A percentile compares a stretch with the other conserved stretches of the same genome.
Evolutionary conservation across 2,888 invertebrate species (phyloP).

Genomic region (Scaeva pyrastri): DNA sequence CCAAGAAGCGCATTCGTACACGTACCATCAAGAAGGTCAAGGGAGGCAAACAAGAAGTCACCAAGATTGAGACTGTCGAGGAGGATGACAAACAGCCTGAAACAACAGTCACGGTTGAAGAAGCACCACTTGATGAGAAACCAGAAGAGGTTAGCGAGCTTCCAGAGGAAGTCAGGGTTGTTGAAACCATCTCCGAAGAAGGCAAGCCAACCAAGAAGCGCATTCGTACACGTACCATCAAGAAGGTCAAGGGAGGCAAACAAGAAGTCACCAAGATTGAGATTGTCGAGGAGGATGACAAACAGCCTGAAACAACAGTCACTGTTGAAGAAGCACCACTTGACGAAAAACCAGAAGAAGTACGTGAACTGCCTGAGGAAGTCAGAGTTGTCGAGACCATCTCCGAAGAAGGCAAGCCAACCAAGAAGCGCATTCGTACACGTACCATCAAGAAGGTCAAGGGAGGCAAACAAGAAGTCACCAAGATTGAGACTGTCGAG

Average conservation of each 20-base stretch:
- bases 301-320: slow-evolving; percentile 46
- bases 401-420: slow-evolving; percentile 41
- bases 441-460: slow-evolving; percentile 41
- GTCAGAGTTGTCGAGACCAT: slow-evolving; percentile 36
- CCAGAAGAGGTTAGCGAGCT: neutral
- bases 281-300: slow-evolving; percentile 49
- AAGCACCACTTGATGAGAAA: slow-evolving; percentile 1
- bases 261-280: slow-evolving; percentile 54
- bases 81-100: neutral
- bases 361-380: slow-evolving; percentile 43
- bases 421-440: slow-evolving; percentile 41
- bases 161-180: slow-evolving; percentile 32
- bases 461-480: slow-evolving; percentile 49
- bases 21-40: slow-evolving; percentile 5
- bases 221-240: slow-evolving; percentile 45
- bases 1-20: neutral
- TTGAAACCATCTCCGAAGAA: slow-evolving; percentile 30
- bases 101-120: slow-evolving; percentile 1
- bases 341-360: slow-evolving; percentile 36
- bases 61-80: slow-evolving; percentile 1
- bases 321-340: slow-evolving; percentile 44
- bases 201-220: slow-evolving; percentile 41
- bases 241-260: slow-evolving; percentile 42
- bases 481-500: slow-evolving; percentile 49
- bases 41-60: slow-evolving; percentile 9